Percentiles rank a stretch among this genome's conserved stretches.
Conservation (phyloP, 2,113 vertebrate genomes). For the Scolopax mira region DNA sequence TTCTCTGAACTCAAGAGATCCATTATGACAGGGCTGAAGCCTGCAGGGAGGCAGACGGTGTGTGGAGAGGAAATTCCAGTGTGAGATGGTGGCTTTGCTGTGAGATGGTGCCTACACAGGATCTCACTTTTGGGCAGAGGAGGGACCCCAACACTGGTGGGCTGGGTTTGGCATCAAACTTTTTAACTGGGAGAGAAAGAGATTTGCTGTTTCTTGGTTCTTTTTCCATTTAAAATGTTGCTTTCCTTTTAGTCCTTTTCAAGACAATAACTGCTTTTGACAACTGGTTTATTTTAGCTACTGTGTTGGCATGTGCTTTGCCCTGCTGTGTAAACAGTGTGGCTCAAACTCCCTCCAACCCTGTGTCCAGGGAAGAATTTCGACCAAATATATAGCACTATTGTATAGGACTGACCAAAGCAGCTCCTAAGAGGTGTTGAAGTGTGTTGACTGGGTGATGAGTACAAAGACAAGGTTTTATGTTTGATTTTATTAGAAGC, state of each 20-base stretch:
- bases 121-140: fast-evolving
- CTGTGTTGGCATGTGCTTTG: background rate
- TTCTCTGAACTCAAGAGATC: background rate
- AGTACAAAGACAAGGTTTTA: background rate
- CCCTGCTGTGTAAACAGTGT: background rate
- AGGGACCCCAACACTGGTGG: fast-evolving
- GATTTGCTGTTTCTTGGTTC: background rate
- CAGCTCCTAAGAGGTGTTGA: background rate
- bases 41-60: background rate
- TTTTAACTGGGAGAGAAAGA: background rate
- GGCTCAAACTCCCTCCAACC: background rate
- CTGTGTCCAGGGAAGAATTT: background rate
- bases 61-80: background rate
- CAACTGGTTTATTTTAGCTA: background rate
- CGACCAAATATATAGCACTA: background rate
- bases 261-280: background rate
- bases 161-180: background rate
- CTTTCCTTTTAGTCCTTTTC: background rate
- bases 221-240: background rate
- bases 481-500: background rate
- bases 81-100: fast-evolving
- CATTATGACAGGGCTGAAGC: background rate
- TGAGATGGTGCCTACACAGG: background rate
- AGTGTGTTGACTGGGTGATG: background rate
- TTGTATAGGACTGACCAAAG: background rate